Base-by-base conservation (phyloP, 2,113 vertebrate species). In the Oreotrochilus melanogaster region DNA sequence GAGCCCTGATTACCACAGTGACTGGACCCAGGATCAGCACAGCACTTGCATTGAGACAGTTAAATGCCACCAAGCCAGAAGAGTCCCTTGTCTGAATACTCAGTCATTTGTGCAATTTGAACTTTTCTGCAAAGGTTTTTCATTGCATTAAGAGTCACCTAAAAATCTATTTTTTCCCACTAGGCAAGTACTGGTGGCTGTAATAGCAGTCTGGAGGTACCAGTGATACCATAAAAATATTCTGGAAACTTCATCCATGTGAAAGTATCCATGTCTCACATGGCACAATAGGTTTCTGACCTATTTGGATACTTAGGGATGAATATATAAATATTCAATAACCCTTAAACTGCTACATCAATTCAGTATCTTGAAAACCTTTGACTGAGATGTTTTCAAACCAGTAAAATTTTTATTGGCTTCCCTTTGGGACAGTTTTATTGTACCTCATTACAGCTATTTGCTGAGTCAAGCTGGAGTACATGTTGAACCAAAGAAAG, bases 321-420 rank as follows among this genome's bases (percentile, higher is more conserved):
- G 88, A 92, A 83, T 73, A 93, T 39, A 92, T 95, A 86, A 90
- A 96, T 90, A 70, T 57, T 88, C 92, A 95, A 66, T 86, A 92
- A 74, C 2, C 1, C 57, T 85, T 90, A 83, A 92, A 95, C 79
- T 88, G 91, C 79, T 78, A 43, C 39, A 86, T 88, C 88, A 80
- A n/a, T 83, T 90, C 65, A 64, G 2, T 65, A 70, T 69, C 92
- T 92, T 85, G 10, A 93, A 96, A 96, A 73, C 54, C 30, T 95
- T 83, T 80, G 79, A 76, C 86, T 83, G 84, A 74, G 69, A 42
- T 10, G 78, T 92, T 92, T 96, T 81, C 64, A 71, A 58, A 92
- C 23, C 53, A 67, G 64, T 18, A 33, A 74, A 48, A 64, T 67
- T 83, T 70, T 86, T 17, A 17, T 39, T 88, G 39, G 57, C 82